Evolutionary conservation across 2,888 invertebrate genomes (phyloP).

Genomic region (Agonopterix arenella): DNA sequence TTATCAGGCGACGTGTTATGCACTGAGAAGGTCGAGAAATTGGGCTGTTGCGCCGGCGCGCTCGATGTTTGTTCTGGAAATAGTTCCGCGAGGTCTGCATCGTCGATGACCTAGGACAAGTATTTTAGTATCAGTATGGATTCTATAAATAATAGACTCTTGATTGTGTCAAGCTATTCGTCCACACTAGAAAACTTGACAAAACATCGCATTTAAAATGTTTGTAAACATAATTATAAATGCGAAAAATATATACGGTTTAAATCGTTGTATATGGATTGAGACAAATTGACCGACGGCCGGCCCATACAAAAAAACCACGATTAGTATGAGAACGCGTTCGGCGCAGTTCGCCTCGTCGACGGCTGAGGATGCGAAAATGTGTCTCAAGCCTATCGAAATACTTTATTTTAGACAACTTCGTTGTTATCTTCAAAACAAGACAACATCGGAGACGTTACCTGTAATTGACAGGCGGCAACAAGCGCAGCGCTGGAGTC

Average conservation of each 20-base stretch:
- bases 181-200: too few relatives aligned
- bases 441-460: constrained; percentile 18
- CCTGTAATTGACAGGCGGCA: constrained; percentile 75
- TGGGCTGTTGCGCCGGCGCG: constrained; percentile 77
- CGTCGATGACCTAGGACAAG: constrained; percentile 80
- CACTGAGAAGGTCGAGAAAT: constrained; percentile 73
- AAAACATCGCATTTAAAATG: neutral
- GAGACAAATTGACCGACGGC: too few relatives aligned
- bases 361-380: too few relatives aligned
- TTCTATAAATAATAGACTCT: neutral
- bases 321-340: too few relatives aligned
- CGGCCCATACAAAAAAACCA: too few relatives aligned
- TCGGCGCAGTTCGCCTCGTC: too few relatives aligned
- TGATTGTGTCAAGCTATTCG: too few relatives aligned
- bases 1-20: constrained; percentile 54
- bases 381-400: too few relatives aligned
- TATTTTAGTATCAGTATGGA: constrained; percentile 15
- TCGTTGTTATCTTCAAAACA: constrained; percentile 1
- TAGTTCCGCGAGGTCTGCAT: constrained; percentile 87
- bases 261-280: neutral
- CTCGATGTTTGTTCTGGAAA: constrained; percentile 82
- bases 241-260: neutral
- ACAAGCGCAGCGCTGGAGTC: constrained; percentile 77
- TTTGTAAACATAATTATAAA: neutral
- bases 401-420: neutral